Percentiles rank a stretch among this genome's conserved stretches.
phyloP scores from a whole-genome alignment of 2,888 invertebrate genomes.

The Amblyteles armatorius region DNA sequence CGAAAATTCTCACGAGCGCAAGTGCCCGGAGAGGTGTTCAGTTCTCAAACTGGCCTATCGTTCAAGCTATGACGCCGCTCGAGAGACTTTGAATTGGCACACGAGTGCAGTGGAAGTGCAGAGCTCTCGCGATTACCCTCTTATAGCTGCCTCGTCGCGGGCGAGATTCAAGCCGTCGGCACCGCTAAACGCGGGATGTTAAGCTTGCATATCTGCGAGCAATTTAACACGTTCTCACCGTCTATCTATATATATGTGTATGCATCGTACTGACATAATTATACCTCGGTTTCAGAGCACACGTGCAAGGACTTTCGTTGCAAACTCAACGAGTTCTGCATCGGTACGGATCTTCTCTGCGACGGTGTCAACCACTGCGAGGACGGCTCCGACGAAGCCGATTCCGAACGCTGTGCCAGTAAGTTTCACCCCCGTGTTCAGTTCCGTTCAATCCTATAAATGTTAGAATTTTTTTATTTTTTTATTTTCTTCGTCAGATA shows the following conservation, averaged over 20 bases:
- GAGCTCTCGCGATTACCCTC: constrained; percentile 26
- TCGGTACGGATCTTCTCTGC: constrained; percentile 95
- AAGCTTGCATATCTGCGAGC: constrained; percentile 34
- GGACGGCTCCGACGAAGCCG: constrained; percentile 96
- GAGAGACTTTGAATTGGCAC: constrained; percentile 54
- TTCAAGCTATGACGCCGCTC: constrained; percentile 67
- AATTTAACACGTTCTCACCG: constrained; percentile 33
- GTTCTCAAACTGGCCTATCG: constrained; percentile 70
- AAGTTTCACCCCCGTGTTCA: constrained; percentile 82
- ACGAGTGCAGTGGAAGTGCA: constrained; percentile 37
- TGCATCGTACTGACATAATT: background rate
- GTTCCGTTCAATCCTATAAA: background rate
- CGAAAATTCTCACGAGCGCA: constrained; percentile 9
- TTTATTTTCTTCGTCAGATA: background rate
- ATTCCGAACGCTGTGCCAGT: constrained; percentile 95
- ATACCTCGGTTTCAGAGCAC: constrained; percentile 88
- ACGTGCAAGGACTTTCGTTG: constrained; percentile 96
- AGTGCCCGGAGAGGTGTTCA: constrained; percentile 32
- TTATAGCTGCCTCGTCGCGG: constrained; percentile 18
- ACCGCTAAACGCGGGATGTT: constrained; percentile 42
- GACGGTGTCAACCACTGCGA: constrained; percentile 97
- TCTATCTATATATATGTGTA: background rate
- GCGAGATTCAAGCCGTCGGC: constrained; percentile 35
- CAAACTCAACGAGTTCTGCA: constrained; percentile 95
- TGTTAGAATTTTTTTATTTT: background rate